phyloP scores from a whole-genome alignment of 2,888 invertebrate genomes.

The Thecocarcelia acutangulata region DNA sequence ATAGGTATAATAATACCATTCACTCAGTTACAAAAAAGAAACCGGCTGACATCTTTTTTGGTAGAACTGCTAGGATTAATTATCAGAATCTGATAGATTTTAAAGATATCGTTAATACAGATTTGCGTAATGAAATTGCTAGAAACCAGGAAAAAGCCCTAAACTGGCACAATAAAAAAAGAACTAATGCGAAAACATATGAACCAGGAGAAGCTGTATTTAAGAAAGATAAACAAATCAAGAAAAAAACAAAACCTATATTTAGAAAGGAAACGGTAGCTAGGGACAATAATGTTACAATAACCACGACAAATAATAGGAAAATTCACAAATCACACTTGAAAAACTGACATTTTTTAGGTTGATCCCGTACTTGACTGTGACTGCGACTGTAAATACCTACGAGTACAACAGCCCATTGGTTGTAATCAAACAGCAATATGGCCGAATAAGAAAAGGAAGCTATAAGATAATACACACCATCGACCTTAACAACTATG shows the following conservation, averaged over 20 bases:
- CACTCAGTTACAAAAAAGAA: conserved; percentile 24
- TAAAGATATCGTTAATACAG: not conserved
- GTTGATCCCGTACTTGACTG: not conserved
- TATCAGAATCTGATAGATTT: conserved; percentile 22
- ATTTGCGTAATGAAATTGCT: conserved; percentile 18
- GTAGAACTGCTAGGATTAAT: conserved; percentile 4
- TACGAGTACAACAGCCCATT: conserved; percentile 57
- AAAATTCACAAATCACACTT: conserved; percentile 39
- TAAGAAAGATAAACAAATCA: conserved; percentile 29
- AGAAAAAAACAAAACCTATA: conserved; percentile 11
- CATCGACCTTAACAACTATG: conserved; percentile 56
- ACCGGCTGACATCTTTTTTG: conserved; percentile 28
- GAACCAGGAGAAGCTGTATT: not conserved
- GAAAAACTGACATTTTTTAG: conserved; percentile 33
- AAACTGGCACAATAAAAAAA: conserved; percentile 5
- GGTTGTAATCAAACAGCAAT: conserved; percentile 48
- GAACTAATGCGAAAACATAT: not conserved
- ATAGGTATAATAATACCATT: not conserved
- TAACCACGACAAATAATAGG: too few relatives aligned
- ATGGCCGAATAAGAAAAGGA: conserved; percentile 50
- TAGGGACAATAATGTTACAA: not conserved
- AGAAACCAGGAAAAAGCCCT: conserved; percentile 21
- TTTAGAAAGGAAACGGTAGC: conserved; percentile 12
- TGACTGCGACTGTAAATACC: conserved; percentile 24
- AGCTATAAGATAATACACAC: conserved; percentile 68